These are phyloP conservation scores for Zele albiditarsus DNA, from an alignment of 2,888 invertebrate species.

Conservation along the genomic window DNA sequence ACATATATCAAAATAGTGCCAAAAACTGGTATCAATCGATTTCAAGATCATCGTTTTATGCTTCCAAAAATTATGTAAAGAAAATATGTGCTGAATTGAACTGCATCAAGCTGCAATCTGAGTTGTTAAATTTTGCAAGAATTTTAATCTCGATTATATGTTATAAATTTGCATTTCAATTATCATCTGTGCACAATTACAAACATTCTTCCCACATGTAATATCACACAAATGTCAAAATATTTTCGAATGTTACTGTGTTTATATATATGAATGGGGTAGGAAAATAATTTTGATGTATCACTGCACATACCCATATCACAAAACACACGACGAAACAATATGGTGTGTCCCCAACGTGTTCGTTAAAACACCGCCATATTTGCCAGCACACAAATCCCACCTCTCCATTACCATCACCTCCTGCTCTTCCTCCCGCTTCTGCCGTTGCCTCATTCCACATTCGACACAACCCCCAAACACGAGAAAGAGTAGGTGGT, in stretches of 20 bases:
- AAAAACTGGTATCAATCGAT: too few relatives aligned
- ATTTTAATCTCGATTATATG: too few relatives aligned
- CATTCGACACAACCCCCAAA: slow-evolving; percentile 63
- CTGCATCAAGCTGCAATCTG: too few relatives aligned
- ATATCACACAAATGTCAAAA: background rate
- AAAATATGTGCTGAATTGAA: too few relatives aligned
- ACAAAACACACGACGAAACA: slow-evolving; percentile 51
- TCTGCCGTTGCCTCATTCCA: slow-evolving; percentile 56
- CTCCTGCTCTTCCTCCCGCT: slow-evolving; percentile 61
- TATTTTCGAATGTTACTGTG: background rate
- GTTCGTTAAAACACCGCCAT: slow-evolving; percentile 68
- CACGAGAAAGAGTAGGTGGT: slow-evolving; percentile 43
- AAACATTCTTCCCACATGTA: too few relatives aligned
- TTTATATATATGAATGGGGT: slow-evolving; percentile 11
- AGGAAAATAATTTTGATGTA: slow-evolving; percentile 27
- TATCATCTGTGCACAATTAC: too few relatives aligned
- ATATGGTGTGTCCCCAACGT: slow-evolving; percentile 56
- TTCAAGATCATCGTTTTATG: too few relatives aligned
- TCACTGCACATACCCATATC: slow-evolving; percentile 42
- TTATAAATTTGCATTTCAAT: too few relatives aligned
- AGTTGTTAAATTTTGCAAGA: too few relatives aligned
- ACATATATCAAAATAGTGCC: too few relatives aligned
- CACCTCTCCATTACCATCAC: slow-evolving; percentile 53
- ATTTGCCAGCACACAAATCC: slow-evolving; percentile 62
- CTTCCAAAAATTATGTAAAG: too few relatives aligned